These are phyloP conservation scores for Mizuhopecten yessoensis DNA, from an alignment of 1,140 invertebrate genomes.

Conservation along the genomic window DNA sequence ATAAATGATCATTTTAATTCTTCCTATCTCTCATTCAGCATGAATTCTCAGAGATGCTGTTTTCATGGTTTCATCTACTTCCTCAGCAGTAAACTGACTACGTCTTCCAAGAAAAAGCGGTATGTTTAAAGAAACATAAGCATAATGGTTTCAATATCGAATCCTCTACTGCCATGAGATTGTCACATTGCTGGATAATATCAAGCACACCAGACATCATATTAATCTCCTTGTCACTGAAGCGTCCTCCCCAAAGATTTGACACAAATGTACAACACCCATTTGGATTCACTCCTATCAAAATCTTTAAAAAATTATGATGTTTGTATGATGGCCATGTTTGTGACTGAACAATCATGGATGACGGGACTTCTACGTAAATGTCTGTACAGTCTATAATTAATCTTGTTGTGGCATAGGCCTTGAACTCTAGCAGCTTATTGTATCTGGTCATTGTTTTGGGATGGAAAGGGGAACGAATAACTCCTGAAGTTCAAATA, in stretches of 20 bases:
- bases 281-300: conserved; percentile 57
- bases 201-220: conserved; percentile 56
- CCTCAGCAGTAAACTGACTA: neutral
- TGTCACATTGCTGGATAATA: conserved; percentile 47
- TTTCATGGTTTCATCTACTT: conserved; percentile 6
- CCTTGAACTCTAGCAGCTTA: conserved; percentile 58
- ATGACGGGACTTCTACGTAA: conserved; percentile 62
- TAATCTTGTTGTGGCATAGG: conserved; percentile 56
- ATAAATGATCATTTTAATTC: conserved; percentile 57
- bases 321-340: conserved; percentile 61
- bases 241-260: conserved; percentile 51
- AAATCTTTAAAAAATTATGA: conserved; percentile 57
- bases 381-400: conserved; percentile 64
- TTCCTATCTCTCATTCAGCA: conserved; percentile 52
- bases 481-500: neutral
- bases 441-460: conserved; percentile 36
- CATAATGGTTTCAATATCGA: conserved; percentile 49
- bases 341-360: conserved; percentile 50
- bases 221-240: conserved; percentile 55
- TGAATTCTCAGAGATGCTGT: conserved; percentile 52
- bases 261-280: conserved; percentile 56
- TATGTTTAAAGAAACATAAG: conserved; percentile 61
- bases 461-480: conserved; percentile 50
- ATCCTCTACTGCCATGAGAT: conserved; percentile 61
- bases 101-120: conserved; percentile 57